A percentile compares a stretch with the other conserved stretches of the same genome.
Conservation (phyloP, 2,113 vertebrate genomes). For the Pluvianellus socialis region DNA sequence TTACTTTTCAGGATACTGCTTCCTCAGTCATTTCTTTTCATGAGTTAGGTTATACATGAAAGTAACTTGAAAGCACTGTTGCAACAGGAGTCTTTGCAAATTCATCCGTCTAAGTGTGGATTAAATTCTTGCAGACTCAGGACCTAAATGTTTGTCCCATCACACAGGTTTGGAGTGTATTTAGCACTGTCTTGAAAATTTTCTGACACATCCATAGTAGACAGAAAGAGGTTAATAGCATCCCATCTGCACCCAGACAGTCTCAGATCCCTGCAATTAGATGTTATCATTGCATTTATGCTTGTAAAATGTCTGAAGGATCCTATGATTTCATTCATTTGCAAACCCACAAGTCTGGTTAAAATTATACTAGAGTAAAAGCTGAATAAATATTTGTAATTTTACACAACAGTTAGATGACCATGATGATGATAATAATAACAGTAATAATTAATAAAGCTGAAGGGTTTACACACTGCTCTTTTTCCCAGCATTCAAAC, state of each 20-base stretch:
- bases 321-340: constrained; percentile 55
- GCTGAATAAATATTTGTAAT: constrained; percentile 23
- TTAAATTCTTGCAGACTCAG: neutral
- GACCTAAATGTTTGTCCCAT: neutral
- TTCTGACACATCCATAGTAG: neutral
- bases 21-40: neutral
- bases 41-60: neutral
- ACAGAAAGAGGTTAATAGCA: constrained; percentile 32
- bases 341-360: constrained; percentile 19
- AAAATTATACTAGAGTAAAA: constrained; percentile 9
- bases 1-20: neutral
- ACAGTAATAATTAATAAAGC: neutral
- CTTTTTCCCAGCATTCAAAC: neutral
- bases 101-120: neutral
- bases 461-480: neutral
- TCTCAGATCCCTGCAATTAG: constrained; percentile 57
- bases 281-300: constrained; percentile 39
- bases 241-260: constrained; percentile 37
- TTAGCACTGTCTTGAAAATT: neutral
- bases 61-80: neutral
- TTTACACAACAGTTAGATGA: neutral
- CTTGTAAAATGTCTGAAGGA: constrained; percentile 38
- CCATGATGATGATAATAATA: neutral
- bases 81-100: neutral
- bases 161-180: neutral